Conservation (phyloP, 2,797 vertebrate species). For the Ctenochaetus hawaiiensis region DNA sequence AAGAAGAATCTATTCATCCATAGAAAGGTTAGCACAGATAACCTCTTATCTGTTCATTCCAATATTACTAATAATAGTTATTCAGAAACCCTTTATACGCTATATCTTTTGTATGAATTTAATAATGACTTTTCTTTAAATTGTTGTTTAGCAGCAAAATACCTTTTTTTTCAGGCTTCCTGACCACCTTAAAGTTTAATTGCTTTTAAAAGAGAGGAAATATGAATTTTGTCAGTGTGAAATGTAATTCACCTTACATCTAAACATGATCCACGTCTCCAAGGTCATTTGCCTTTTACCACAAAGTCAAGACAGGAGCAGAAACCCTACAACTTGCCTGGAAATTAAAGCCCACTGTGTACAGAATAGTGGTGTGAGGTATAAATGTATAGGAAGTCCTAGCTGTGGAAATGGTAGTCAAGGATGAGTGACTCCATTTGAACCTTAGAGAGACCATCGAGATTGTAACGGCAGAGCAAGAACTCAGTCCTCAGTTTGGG, state of each 20-base stretch:
- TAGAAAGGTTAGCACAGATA: neutral
- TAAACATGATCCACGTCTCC: neutral
- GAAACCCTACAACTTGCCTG: neutral
- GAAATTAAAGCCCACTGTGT: neutral
- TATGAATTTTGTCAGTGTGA: neutral
- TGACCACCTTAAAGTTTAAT: neutral
- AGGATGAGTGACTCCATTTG: neutral
- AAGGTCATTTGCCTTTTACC: neutral
- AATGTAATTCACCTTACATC: neutral
- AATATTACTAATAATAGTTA: neutral
- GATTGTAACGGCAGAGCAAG: neutral
- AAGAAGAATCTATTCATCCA: neutral
- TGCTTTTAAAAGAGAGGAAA: neutral
- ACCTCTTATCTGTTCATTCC: neutral
- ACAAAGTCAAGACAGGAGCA: neutral
- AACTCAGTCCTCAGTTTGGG: neutral
- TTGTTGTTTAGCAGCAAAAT: neutral
- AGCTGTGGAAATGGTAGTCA: neutral
- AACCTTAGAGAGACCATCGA: conserved; percentile 11
- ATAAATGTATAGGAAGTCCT: neutral
- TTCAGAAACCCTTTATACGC: neutral
- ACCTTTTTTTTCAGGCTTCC: neutral
- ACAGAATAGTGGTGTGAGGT: neutral
- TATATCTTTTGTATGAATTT: neutral
- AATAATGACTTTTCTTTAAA: neutral